Evolutionary conservation across 2,797 vertebrate species (phyloP).

Genomic region (Coilia nasus): DNA sequence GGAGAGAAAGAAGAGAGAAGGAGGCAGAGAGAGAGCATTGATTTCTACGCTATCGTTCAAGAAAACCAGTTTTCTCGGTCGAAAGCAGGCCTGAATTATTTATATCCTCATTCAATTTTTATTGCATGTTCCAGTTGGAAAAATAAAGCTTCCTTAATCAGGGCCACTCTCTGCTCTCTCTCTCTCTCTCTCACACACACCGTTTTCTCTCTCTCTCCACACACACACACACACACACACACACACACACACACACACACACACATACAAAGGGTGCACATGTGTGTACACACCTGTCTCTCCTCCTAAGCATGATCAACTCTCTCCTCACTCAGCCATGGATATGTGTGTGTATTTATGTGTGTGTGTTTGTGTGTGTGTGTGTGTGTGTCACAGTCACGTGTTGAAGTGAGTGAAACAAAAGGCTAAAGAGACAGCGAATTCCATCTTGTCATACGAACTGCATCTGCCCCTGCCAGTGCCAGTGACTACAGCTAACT

Average conservation of each 20-base stretch:
- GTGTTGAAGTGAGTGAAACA: conserved; percentile 46
- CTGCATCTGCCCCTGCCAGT: conserved; percentile 73
- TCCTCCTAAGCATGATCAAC: conserved; percentile 21
- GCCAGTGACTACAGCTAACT: conserved; percentile 78
- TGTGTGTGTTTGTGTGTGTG: neutral
- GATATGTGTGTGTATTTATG: conserved; percentile 25
- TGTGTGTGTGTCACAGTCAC: conserved; percentile 43
- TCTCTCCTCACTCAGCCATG: conserved; percentile 65
- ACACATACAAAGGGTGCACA: no score
- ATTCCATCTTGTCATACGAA: conserved; percentile 81
- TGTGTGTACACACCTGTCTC: neutral
- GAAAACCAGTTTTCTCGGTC: conserved; percentile 74
- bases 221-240: no score
- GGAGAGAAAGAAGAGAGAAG: neutral
- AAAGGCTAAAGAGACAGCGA: conserved; percentile 33
- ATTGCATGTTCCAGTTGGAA: conserved; percentile 72
- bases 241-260: no score
- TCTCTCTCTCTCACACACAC: conserved; percentile 38
- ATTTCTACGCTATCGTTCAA: conserved; percentile 73
- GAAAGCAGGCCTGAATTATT: conserved; percentile 80
- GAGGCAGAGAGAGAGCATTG: conserved; percentile 61
- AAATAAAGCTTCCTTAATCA: conserved; percentile 70
- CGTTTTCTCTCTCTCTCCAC: conserved; percentile 4
- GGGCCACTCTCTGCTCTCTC: conserved; percentile 53
- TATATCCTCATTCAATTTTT: conserved; percentile 80